These are phyloP conservation scores for Sphyrna mokarran DNA, from an alignment of 2,113 vertebrate genomes.

Conservation along the genomic window DNA sequence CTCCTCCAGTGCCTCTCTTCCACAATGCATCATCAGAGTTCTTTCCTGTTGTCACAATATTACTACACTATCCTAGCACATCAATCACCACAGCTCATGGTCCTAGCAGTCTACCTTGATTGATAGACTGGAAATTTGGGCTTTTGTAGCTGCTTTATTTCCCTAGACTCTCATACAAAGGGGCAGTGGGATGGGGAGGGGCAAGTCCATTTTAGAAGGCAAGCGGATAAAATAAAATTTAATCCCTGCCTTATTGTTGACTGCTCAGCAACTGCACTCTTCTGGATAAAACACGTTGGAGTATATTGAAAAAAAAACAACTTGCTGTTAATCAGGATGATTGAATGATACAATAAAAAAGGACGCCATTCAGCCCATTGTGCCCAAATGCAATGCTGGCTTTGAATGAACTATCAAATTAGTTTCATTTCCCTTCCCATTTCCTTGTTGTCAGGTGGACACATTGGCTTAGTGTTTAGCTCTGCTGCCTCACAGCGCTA, in stretches of 20 bases:
- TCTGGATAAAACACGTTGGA: not conserved
- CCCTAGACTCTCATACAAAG: not conserved
- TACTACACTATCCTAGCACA: not conserved
- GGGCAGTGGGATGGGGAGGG: not conserved
- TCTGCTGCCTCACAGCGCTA: no score
- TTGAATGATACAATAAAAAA: not conserved
- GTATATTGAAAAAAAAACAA: not conserved
- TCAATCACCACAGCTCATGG: not conserved
- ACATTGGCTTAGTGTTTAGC: no score
- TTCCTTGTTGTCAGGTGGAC: no score
- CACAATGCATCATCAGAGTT: not conserved
- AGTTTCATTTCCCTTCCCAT: not conserved
- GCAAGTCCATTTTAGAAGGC: not conserved
- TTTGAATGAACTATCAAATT: not conserved
- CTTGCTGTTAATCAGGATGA: not conserved
- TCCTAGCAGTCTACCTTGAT: not conserved
- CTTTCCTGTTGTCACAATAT: not conserved
- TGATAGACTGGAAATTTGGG: not conserved
- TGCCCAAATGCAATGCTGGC: no score
- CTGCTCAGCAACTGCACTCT: not conserved
- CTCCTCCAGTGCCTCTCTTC: not conserved
- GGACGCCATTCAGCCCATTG: not conserved
- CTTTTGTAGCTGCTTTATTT: not conserved
- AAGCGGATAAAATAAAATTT: not conserved
- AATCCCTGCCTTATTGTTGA: not conserved